Conservation (phyloP, 2,113 vertebrate species). For the Deroptyus accipitrinus region DNA sequence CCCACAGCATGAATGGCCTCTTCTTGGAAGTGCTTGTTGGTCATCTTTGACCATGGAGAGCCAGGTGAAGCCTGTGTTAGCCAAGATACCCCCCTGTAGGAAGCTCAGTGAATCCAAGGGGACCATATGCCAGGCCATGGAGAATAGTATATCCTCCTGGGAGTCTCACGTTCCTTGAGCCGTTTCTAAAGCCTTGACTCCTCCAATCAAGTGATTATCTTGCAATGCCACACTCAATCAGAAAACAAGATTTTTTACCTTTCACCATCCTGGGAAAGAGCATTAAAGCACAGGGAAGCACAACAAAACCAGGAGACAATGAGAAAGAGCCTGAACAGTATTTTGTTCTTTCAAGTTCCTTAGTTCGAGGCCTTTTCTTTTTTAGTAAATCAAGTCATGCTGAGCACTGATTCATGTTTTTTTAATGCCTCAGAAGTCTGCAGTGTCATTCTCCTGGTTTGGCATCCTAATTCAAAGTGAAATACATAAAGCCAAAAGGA, state of each 20-base stretch:
- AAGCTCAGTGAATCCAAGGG: background rate
- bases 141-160: background rate
- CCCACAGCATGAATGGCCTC: background rate
- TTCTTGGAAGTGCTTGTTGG: background rate
- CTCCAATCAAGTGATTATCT: background rate
- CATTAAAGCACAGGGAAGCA: background rate
- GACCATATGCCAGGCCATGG: background rate
- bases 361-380: background rate
- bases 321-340: background rate
- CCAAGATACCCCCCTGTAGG: background rate
- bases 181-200: background rate
- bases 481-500: constrained; percentile 24
- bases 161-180: background rate
- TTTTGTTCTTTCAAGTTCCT: background rate
- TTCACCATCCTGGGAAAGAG: background rate
- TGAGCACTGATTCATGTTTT: constrained; percentile 33
- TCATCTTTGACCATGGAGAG: background rate
- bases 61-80: background rate
- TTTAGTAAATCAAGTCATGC: background rate
- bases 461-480: constrained; percentile 48
- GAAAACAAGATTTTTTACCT: background rate
- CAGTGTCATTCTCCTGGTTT: constrained; percentile 47
- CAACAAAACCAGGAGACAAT: background rate
- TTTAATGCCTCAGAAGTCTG: constrained; percentile 51
- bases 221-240: background rate